Evolutionary conservation across 2,888 invertebrate species (phyloP), one percentile per base, ranked within the genome.

Genomic region (Yponomeuta evonymella): DNA sequence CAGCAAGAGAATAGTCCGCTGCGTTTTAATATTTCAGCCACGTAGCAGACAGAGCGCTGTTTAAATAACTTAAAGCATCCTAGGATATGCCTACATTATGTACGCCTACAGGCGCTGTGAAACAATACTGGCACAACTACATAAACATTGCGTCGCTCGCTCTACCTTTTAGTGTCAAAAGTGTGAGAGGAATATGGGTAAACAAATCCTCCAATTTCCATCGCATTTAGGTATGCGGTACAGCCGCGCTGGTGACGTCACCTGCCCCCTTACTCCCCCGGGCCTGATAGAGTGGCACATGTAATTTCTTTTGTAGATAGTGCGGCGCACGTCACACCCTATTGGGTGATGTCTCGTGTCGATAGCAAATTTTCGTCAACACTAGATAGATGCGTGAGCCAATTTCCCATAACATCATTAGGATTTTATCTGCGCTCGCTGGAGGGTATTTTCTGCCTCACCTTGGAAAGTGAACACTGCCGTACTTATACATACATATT

Each of bases 191-290:
- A 90, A 93, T 90, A 92, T 91, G 89, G 87, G 92, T 92, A 93
- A 93, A 93, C 92, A 93, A 92, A 93, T 93, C 93, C 92, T 90
- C 88, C 90, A 89, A 92, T 93, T 93, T 92, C 93, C 92, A 92
- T 92, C 89, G 87, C 91, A 90, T 92, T 92, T 92, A 48, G 70
- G 70, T 63, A 90, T 90, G 91, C 89, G 83, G 85, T 82, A 85
- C 83, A 81, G 79, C 80, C 81, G 81, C 78, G 77, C 76, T 76
- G 65, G 82, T 87, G 87, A 87, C 86, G 83, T 84, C 85, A 87
- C 77, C 78, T 43, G 76, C 77, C 77, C 76, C 81, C 76, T 77
- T 76, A 79, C 76, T 72, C 72, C 73, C 73, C 73, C 75, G 71
- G 75, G 75, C 78, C 80, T 80, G 81, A 83, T 83, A 82, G 80